A percentile compares a stretch with the other conserved stretches of the same genome.
These are phyloP conservation scores for Tetramorium simillimum DNA, from an alignment of 1,140 invertebrate species.

Conservation along the genomic window DNA sequence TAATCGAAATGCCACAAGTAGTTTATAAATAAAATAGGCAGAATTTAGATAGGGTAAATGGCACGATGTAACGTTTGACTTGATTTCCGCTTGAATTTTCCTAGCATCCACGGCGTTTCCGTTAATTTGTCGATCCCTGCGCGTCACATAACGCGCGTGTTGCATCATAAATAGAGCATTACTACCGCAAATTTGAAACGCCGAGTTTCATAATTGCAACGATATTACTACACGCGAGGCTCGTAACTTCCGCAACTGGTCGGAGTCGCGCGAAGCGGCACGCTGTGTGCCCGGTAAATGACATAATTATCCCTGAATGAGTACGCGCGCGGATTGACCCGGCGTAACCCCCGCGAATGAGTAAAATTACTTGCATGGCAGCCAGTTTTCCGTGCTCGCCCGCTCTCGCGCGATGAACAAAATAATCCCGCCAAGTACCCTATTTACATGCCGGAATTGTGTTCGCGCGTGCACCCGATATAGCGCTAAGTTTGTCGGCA, in stretches of 20 bases:
- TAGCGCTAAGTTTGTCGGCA: slow-evolving; percentile 55
- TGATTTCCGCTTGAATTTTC: slow-evolving; percentile 40
- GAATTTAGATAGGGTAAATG: neutral
- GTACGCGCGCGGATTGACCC: slow-evolving; percentile 44
- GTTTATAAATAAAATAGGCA: neutral
- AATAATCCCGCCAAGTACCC: slow-evolving; percentile 62
- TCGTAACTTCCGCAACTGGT: slow-evolving; percentile 71
- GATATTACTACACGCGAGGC: slow-evolving; percentile 68
- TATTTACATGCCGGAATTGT: slow-evolving; percentile 57
- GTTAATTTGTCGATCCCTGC: slow-evolving; percentile 60
- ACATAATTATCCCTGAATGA: slow-evolving; percentile 74
- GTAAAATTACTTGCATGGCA: slow-evolving; percentile 69
- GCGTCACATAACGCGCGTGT: neutral
- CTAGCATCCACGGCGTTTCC: slow-evolving; percentile 25
- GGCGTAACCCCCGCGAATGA: slow-evolving; percentile 10
- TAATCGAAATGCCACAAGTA: neutral
- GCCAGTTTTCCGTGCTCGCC: slow-evolving; percentile 62
- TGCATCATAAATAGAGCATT: slow-evolving; percentile 67
- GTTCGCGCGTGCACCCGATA: slow-evolving; percentile 51
- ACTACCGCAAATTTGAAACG: slow-evolving; percentile 71
- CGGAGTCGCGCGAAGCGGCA: slow-evolving; percentile 56
- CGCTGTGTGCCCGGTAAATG: slow-evolving; percentile 64
- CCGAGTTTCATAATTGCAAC: slow-evolving; percentile 68
- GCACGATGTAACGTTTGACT: slow-evolving; percentile 10
- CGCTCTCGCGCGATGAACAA: slow-evolving; percentile 42